Evolutionary conservation across 2,888 invertebrate genomes (phyloP), one percentile per base, ranked within the genome.

Genomic region (Hypena proboscidalis): DNA sequence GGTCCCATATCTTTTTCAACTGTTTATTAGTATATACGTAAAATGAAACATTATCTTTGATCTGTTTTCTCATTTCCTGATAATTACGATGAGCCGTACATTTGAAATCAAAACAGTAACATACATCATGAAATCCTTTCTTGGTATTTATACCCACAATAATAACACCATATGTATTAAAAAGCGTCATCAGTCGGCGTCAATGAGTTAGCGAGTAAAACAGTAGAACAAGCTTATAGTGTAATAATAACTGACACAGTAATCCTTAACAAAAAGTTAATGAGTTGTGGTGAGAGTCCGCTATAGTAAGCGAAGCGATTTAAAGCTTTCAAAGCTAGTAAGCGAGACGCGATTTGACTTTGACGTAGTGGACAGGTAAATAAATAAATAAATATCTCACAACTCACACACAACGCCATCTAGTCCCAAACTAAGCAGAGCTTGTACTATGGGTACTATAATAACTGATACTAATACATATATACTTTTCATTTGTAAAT

Each of bases 211-310:
- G 36, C 30, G 3, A 14, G 53, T 57, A 44, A 49, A 57, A 49
- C 45, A 49, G 50, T 49, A 54, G 50, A 51, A 58, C 44, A 55
- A 38, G 6, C 29, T 30, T 53, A 37, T 21, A 50, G 37, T 57
- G 42, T 44, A 45, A 47, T 54, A 54, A 58, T 61, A 59, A 58
- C 58, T 58, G 58, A 45, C 50, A 54, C 26, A 58, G 49, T 55
- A 35, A 50, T 46, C 34, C 31, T 30, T 20, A 26, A 32, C 57
- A 64, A 65, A 62, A 64, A 59, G 33, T 52, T 54, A 59, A 64
- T 65, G 66, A 65, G 54, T 53, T 62, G 29, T 20, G 47, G 29
- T 38, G 30, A 29, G 5, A 2, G 10, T 39, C 15, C 54, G 26
- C 42, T 36, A 37, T 11, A 9, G 4, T 11, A n/a, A 2, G 51